Base-by-base conservation (phyloP, 2,888 invertebrate species). In the Scelioninae gen. 1 region DNA sequence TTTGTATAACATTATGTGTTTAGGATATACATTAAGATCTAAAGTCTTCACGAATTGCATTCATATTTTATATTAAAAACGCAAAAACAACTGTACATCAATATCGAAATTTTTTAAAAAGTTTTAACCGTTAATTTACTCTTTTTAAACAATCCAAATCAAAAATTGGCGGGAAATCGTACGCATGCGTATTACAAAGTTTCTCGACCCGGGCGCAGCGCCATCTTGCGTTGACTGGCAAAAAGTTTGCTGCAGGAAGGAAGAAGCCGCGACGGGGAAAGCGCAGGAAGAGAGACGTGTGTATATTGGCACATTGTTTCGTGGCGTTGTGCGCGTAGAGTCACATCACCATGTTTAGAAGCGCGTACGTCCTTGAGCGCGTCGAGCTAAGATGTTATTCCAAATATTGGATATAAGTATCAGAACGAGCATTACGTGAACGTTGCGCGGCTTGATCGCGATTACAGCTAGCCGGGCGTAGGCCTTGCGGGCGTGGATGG, bases 401-500 rank as follows among this genome's bases (percentile, higher is more conserved):
- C 92, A 93, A 93, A 93, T 93, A 92, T 90, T 92, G 91, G 90
- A 92, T 93, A 92, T 92, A 71, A 93, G 92, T 91, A 92, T 91
- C 92, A 92, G 91, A 90, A 92, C 91, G 91, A 92, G 90, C 89
- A 91, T 93, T 93, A 93, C 93, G 94, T 93, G 93, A 93, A 93
- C 92, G 93, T 93, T 91, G 93, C 92, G 93, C 93, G 93, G 93
- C 89, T 92, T 90, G 90, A 90, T 93, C 90, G 91, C 91, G 90
- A 89, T 90, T 89, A 90, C 90, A 91, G 91, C 88, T 91, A 92
- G 86, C 91, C 91, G 91, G 85, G 91, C 89, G 92, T 93, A 90
- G 89, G 91, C 91, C 92, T 93, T 92, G 93, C 92, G 91, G 87
- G 85, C 88, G 89, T 93, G 93, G 95, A 95, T 95, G 95, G 93